Evolutionary conservation across 2,113 vertebrate genomes (phyloP), one percentile per base, ranked within the genome.

Genomic region (Nycticebus coucang): DNA sequence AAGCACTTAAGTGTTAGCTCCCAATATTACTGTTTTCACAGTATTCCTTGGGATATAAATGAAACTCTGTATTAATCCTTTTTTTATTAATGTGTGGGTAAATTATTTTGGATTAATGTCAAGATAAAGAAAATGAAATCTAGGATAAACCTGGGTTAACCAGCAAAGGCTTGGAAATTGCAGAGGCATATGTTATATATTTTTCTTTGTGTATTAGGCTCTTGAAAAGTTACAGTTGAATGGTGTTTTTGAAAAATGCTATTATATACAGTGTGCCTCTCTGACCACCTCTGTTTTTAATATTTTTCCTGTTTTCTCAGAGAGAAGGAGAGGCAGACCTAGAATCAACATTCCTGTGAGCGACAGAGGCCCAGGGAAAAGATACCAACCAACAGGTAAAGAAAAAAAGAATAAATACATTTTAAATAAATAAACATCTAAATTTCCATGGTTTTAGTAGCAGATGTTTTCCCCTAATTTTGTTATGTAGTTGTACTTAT

Each of bases 251-350:
- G 1, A 10, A 81, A 93, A 91, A 9, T 71, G 93, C 11, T 84
- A 14, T 55, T 87, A 19, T 19, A 5, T 93, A 13, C 24, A 69
- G 2, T 91, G 78, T 3, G 66, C 68, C 26, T 75, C 80, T 64
- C 87, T 75, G 71, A 28, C 84, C 84, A 30, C 15, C 13, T 68
- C 7, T 60, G 4, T 33, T 84, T 78, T 77, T 72, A 5, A 5
- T 85, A 17, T 89, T 75, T 94, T 90, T 82, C 14, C 14, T 59
- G 2, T 94, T 94, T 94, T 93, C 55, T 95, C 74, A 93, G 87
- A 19, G 37, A 80, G 5, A 91, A 91, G 41, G 68, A 89, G 22
- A 93, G 18, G 2, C 33, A 81, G 19, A 71, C 22, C 4, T 71
- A 37, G 72, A 75, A 80, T 5, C 1, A 60, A 71, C 30, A 8